Evolutionary conservation across 2,797 vertebrate genomes (phyloP), one percentile per base, ranked within the genome.

Genomic region (Anguilla pacifica): DNA sequence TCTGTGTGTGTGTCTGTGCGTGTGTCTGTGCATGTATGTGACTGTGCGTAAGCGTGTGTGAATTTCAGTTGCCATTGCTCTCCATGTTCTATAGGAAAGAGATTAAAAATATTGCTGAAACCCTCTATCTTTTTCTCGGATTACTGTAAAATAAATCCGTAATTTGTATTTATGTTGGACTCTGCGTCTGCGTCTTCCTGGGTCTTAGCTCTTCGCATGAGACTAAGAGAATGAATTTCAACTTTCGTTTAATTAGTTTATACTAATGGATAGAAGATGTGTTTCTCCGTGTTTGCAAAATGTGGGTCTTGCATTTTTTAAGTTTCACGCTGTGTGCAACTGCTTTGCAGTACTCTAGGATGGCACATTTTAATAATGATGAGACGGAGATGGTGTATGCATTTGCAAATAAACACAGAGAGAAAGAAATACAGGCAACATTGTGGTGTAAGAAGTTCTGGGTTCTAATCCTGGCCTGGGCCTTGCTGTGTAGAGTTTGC

Each of bases 1-100:
- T n/a, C n/a, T n/a, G n/a, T n/a, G n/a, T n/a, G n/a, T n/a, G 64
- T 35, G 83, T 74, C 7, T 53, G 72, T 81, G 86, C 31, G 49
- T 28, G 74, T 28, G 70, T 55, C 46, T 74, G 85, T 77, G 85
- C 49, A 46, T 61, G 31, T 19, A 51, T 67, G 59, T 85, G 25
- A 11, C 2, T 83, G 46, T 83, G 46, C 51, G 81, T 28, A 51
- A 4, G 49, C 7, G 49, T 51, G 49, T 7, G 31, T 81, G 15
- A 6, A 31, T 43, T 22, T 55, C 53, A 55, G 53, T 55, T 57
- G 13, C 55, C 55, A 2, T 57, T 57, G 55, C 55, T 15, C 55
- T 57, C 13, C 0, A 15, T 57, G 13, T 57, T 57, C 10, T 2
- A 57, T 15, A 57, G 55, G 55, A 57, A 57, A 57, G 13, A 57